Percentiles rank a stretch among this genome's conserved stretches.
phyloP scores from a whole-genome alignment of 2,888 invertebrate species.

The Nasonia oneida region DNA sequence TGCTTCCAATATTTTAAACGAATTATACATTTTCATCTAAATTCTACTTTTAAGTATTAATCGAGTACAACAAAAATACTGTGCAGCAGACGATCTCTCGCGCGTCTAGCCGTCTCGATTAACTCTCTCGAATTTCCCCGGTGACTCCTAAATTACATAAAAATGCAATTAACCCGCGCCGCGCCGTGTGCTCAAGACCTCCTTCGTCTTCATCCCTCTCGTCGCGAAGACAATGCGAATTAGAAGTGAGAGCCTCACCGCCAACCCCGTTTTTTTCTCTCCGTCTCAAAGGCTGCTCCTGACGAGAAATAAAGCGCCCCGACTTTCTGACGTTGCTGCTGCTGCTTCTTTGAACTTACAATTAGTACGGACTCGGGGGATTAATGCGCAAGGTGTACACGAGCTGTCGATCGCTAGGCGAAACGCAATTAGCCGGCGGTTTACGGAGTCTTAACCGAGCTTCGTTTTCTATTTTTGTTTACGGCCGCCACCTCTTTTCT shows the following conservation, averaged over 20 bases:
- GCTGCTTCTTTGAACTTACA: too few relatives aligned
- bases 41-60: not conserved
- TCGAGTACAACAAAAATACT: not conserved
- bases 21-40: not conserved
- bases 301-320: too few relatives aligned
- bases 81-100: not conserved
- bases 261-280: not conserved
- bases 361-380: too few relatives aligned
- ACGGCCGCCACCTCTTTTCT: not conserved
- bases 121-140: not conserved
- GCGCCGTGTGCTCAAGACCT: not conserved
- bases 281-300: slow-evolving; percentile 10
- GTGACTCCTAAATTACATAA: slow-evolving; percentile 1
- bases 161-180: not conserved
- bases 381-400: too few relatives aligned
- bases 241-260: not conserved
- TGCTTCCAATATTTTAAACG: too few relatives aligned
- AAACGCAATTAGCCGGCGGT: not conserved
- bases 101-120: not conserved
- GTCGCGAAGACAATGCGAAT: not conserved
- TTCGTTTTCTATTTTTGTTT: not conserved
- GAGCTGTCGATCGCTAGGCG: too few relatives aligned
- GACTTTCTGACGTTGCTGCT: too few relatives aligned
- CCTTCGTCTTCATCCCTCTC: not conserved
- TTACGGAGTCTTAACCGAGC: slow-evolving; percentile 24